Evolutionary conservation across 1,140 invertebrate genomes (phyloP).

Genomic region (Panagrolaimus sp.): DNA sequence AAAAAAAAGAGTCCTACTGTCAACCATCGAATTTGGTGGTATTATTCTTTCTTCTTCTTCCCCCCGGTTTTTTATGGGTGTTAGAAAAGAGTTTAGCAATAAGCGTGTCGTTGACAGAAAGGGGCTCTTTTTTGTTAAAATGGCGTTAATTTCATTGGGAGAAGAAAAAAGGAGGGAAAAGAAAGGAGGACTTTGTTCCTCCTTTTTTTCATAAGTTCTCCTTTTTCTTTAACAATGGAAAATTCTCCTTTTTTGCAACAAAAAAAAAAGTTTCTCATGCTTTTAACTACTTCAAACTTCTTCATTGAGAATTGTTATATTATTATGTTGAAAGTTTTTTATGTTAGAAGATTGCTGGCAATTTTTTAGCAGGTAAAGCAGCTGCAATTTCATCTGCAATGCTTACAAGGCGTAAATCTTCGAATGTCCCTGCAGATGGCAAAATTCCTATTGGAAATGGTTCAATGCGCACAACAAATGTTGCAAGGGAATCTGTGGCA

Average conservation of each 20-base stretch:
- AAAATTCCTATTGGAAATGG: constrained; percentile 23
- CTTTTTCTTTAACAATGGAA: neutral
- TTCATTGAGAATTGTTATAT: constrained; percentile 52
- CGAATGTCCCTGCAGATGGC: constrained; percentile 6
- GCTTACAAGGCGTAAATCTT: constrained; percentile 42
- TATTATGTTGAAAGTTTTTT: neutral
- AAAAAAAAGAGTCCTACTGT: too few relatives aligned
- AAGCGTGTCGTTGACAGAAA: constrained; percentile 10
- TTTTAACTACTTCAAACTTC: constrained; percentile 1
- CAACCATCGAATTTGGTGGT: too few relatives aligned
- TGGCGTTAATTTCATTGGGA: constrained; percentile 17
- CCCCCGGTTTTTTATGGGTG: too few relatives aligned
- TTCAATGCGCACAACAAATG: constrained; percentile 31
- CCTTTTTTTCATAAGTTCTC: too few relatives aligned
- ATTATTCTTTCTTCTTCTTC: too few relatives aligned
- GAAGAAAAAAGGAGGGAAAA: constrained; percentile 1
- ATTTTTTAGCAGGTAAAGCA: constrained; percentile 42
- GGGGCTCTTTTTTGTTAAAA: constrained; percentile 1
- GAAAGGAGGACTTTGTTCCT: neutral
- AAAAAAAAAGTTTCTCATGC: constrained; percentile 7
- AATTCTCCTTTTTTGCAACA: constrained; percentile 4
- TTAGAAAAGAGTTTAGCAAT: neutral
- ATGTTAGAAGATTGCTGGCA: neutral
- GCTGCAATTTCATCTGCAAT: constrained; percentile 47
- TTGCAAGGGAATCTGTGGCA: constrained; percentile 44